Conservation (phyloP, 2,888 invertebrate genomes). For the Melikaiella ostensackeni region DNA sequence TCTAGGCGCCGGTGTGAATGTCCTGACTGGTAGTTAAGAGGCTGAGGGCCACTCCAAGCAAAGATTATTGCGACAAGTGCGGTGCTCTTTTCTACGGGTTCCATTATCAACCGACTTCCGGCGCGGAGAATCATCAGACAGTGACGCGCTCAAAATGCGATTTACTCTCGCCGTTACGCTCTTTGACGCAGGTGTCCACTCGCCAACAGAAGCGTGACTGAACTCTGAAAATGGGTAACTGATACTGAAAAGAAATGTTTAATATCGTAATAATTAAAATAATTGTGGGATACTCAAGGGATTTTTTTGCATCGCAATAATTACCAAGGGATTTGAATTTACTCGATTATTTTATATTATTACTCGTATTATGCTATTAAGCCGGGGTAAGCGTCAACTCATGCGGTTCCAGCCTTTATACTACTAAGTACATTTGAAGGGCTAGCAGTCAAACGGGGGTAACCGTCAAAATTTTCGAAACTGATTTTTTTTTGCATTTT, state of each 20-base stretch:
- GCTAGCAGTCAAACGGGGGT: too few relatives aligned
- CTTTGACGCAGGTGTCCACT: neutral
- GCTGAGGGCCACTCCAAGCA: slow-evolving; percentile 58
- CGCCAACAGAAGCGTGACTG: neutral
- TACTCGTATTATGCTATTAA: too few relatives aligned
- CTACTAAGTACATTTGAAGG: too few relatives aligned
- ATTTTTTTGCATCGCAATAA: too few relatives aligned
- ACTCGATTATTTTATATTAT: too few relatives aligned
- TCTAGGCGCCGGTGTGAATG: slow-evolving; percentile 51
- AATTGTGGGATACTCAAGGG: too few relatives aligned
- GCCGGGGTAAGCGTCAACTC: too few relatives aligned
- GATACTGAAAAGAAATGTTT: neutral
- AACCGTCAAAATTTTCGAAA: too few relatives aligned
- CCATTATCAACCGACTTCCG: slow-evolving; percentile 67
- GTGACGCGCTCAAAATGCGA: slow-evolving; percentile 49
- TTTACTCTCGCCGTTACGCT: slow-evolving; percentile 39
- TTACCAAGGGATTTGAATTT: too few relatives aligned
- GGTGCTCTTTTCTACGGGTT: slow-evolving; percentile 71
- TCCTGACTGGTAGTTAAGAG: slow-evolving; percentile 49
- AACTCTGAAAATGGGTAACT: neutral
- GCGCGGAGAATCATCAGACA: slow-evolving; percentile 62
- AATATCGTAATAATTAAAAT: neutral
- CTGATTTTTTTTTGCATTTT: too few relatives aligned
- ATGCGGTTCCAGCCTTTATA: too few relatives aligned
- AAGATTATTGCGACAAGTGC: slow-evolving; percentile 74